Conservation (phyloP, 2,113 vertebrate species). For the Labrus mixtus region DNA sequence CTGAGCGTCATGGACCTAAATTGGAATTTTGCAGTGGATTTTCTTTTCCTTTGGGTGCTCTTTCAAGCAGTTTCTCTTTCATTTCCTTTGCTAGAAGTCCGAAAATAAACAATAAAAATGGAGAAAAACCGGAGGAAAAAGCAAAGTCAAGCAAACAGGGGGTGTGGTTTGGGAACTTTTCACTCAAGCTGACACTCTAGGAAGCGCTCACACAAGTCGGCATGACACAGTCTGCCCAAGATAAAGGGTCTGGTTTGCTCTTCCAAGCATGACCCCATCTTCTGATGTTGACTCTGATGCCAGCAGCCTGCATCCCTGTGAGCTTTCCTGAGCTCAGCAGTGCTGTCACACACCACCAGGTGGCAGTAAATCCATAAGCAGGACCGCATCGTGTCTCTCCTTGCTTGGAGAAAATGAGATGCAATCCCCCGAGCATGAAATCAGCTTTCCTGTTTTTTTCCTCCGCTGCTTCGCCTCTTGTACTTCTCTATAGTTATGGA, state of each 20-base stretch:
- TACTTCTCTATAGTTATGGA: slow-evolving; percentile 51
- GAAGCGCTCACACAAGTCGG: neutral
- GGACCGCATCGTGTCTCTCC: slow-evolving; percentile 14
- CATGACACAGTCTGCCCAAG: slow-evolving; percentile 5
- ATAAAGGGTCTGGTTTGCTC: slow-evolving; percentile 20
- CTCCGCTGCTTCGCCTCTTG: slow-evolving; percentile 51
- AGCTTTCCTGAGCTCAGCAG: neutral
- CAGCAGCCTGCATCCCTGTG: neutral
- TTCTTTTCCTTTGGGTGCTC: slow-evolving; percentile 1
- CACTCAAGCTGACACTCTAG: neutral
- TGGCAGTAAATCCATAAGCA: slow-evolving; percentile 70
- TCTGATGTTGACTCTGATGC: slow-evolving; percentile 27
- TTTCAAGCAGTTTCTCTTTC: slow-evolving; percentile 10
- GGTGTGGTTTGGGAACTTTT: slow-evolving; percentile 7
- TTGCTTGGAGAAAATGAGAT: slow-evolving; percentile 70
- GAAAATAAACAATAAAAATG: slow-evolving; percentile 12
- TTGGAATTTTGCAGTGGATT: slow-evolving; percentile 30
- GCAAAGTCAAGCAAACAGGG: slow-evolving; percentile 11
- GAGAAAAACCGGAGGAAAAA: neutral
- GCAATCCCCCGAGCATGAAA: slow-evolving; percentile 80
- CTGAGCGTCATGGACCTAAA: slow-evolving; percentile 2
- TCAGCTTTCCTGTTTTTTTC: slow-evolving; percentile 78
- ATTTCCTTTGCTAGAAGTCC: slow-evolving; percentile 15
- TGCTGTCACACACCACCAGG: slow-evolving; percentile 55
- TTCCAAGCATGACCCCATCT: slow-evolving; percentile 15